phyloP scores from a whole-genome alignment of 2,888 invertebrate species.

The Nebria brevicollis region DNA sequence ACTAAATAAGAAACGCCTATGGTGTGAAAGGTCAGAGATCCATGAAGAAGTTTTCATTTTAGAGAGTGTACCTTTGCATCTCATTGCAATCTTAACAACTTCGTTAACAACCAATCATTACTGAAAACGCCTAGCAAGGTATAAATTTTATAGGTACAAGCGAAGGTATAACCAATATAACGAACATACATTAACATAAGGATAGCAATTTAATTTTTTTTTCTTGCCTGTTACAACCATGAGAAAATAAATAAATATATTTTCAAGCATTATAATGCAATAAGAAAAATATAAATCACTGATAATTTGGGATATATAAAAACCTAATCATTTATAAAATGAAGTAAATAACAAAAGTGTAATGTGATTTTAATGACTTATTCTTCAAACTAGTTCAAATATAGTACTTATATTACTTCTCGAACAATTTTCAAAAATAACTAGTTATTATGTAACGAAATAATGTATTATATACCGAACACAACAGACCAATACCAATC shows the following conservation, averaged over 20 bases:
- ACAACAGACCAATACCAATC: too few species aligned
- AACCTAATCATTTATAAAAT: background rate
- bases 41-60: background rate
- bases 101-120: background rate
- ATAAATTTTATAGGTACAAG: background rate
- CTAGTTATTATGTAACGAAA: background rate
- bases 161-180: background rate
- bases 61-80: background rate
- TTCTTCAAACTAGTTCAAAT: background rate
- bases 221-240: background rate
- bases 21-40: background rate
- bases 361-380: background rate
- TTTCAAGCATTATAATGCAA: background rate
- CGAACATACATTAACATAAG: background rate
- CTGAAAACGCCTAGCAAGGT: background rate
- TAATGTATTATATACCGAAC: background rate
- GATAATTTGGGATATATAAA: background rate
- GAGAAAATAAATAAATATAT: background rate
- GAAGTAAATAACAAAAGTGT: background rate
- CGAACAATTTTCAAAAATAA: background rate
- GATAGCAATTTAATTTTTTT: background rate
- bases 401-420: background rate
- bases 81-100: background rate
- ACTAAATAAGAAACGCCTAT: background rate
- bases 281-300: background rate